Evolutionary conservation across 2,797 vertebrate species (phyloP).

Genomic region (Rhabdophis nuchalis): DNA sequence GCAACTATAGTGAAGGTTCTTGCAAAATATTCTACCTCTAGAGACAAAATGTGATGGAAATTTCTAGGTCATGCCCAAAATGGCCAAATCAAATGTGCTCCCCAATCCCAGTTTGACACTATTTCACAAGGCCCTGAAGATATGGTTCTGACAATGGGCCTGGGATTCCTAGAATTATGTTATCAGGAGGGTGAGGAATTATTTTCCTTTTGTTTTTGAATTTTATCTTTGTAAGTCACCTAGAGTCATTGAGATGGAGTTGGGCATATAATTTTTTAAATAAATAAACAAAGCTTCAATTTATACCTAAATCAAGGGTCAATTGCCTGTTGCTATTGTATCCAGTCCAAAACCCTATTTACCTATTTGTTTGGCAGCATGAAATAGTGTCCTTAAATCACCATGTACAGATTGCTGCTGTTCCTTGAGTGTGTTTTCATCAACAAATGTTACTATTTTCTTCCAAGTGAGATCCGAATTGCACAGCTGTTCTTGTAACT

Average conservation of each 20-base stretch:
- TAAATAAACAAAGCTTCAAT: not conserved
- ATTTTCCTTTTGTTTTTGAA: not conserved
- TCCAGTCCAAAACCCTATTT: constrained; percentile 41
- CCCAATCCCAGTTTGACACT: not conserved
- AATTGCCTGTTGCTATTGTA: not conserved
- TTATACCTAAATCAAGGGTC: not conserved
- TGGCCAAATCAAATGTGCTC: not conserved
- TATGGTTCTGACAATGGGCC: not conserved
- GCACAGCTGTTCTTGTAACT: constrained; percentile 80
- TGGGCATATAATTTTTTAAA: not conserved
- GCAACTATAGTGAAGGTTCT: not conserved
- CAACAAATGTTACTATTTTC: constrained; percentile 87
- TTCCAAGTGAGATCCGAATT: constrained; percentile 87
- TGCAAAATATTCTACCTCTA: not conserved
- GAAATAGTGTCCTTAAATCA: constrained; percentile 85
- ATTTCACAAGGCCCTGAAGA: not conserved
- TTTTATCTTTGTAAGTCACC: not conserved
- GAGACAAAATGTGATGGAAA: not conserved
- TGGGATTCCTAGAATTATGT: not conserved
- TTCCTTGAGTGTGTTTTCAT: constrained; percentile 81
- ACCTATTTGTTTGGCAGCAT: constrained; percentile 94
- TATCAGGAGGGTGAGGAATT: not conserved
- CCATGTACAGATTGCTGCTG: constrained; percentile 76
- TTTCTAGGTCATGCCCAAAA: not conserved
- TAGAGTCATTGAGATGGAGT: not conserved